Conservation (phyloP, 2,113 vertebrate genomes). For the Sapayoa aenigma region DNA sequence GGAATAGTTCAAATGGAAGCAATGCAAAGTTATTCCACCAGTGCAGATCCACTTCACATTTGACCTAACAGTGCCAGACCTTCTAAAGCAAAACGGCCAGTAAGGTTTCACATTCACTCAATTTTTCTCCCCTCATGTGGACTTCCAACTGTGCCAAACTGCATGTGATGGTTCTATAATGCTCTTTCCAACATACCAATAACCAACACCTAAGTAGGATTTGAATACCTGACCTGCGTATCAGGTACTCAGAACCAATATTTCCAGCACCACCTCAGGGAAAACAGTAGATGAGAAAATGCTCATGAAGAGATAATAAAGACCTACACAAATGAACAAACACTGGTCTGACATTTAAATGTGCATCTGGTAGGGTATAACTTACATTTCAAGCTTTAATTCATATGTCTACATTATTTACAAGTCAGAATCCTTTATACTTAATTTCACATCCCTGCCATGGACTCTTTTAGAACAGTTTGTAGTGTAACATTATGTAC, state of each 20-base stretch:
- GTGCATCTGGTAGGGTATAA: neutral
- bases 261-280: neutral
- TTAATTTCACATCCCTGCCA: neutral
- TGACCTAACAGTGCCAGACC: neutral
- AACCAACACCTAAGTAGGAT: neutral
- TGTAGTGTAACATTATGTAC: neutral
- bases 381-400: constrained; percentile 23
- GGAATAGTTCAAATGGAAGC: neutral
- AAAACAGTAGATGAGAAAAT: neutral
- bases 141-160: neutral
- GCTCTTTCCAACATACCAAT: neutral
- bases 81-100: neutral
- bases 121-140: neutral
- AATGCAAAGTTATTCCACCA: neutral
- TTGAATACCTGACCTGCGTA: neutral
- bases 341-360: neutral
- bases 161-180: neutral
- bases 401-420: neutral
- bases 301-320: neutral
- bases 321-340: neutral
- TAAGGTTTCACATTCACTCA: neutral
- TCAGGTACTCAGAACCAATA: neutral
- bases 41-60: neutral
- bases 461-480: neutral
- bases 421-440: neutral